phyloP scores from a whole-genome alignment of 2,113 vertebrate genomes.

The Cynoglossus semilaevis region DNA sequence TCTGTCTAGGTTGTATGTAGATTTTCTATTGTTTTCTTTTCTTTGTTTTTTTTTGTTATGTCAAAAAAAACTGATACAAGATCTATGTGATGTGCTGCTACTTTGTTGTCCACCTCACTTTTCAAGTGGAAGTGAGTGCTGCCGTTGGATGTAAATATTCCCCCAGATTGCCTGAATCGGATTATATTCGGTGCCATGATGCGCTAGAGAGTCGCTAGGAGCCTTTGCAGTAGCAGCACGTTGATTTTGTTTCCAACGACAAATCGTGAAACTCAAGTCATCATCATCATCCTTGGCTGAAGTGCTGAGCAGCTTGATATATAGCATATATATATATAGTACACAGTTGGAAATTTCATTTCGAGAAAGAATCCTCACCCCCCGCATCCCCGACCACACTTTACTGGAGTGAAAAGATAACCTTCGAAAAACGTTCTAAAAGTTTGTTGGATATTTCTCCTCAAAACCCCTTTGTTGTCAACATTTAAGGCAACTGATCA shows the following conservation, averaged over 20 bases:
- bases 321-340: too few relatives aligned
- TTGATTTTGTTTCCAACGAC: too few relatives aligned
- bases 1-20: constrained; percentile 14
- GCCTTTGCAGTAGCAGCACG: not conserved
- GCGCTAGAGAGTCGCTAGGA: not conserved
- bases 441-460: not conserved
- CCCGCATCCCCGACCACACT: too few relatives aligned
- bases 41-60: not conserved
- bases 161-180: constrained; percentile 38
- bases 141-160: constrained; percentile 53
- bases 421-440: not conserved
- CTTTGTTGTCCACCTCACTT: constrained; percentile 40
- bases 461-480: not conserved
- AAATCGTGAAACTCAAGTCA: too few relatives aligned
- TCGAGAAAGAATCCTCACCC: too few relatives aligned
- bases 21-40: too few relatives aligned
- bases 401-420: too few relatives aligned
- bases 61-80: constrained; percentile 28
- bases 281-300: too few relatives aligned
- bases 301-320: too few relatives aligned
- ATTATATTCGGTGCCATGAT: constrained; percentile 44
- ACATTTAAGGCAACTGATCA: constrained; percentile 16
- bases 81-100: constrained; percentile 68
- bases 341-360: too few relatives aligned
- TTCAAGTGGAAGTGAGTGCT: constrained; percentile 29